Evolutionary conservation across 2,113 vertebrate species (phyloP).

Genomic region (Lynx canadensis): DNA sequence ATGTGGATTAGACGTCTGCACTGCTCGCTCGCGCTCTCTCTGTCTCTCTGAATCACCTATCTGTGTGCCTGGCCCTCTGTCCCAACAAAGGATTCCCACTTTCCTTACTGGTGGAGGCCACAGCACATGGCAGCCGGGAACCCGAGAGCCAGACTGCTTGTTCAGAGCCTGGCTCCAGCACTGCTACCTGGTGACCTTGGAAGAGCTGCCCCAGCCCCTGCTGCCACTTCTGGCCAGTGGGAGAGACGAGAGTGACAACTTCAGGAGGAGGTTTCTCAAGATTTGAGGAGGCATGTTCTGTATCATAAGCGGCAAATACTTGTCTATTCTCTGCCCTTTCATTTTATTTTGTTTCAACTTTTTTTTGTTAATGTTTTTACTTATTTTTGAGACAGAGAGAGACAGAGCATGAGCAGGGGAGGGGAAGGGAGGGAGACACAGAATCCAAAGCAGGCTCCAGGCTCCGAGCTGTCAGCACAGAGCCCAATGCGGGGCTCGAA

Average conservation of each 20-base stretch:
- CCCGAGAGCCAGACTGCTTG: not conserved
- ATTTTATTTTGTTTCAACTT: not conserved
- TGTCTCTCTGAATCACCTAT: not conserved
- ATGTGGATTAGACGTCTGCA: accelerated
- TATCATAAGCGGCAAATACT: not conserved
- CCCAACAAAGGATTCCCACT: not conserved
- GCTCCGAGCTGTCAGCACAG: too few species aligned
- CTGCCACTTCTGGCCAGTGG: not conserved
- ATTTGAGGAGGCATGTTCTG: not conserved
- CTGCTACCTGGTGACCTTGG: accelerated
- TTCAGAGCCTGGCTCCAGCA: not conserved
- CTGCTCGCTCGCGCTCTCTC: not conserved
- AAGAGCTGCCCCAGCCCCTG: not conserved
- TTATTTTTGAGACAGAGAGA: too few species aligned
- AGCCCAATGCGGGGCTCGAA: too few species aligned
- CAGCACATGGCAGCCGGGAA: accelerated
- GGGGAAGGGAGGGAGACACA: too few species aligned
- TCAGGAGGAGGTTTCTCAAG: not conserved
- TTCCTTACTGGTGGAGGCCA: not conserved
- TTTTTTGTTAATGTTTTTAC: not conserved
- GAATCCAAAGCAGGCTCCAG: too few species aligned
- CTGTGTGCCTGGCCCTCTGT: not conserved
- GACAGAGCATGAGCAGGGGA: too few species aligned
- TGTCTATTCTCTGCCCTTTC: not conserved
- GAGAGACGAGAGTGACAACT: not conserved